phyloP scores from a whole-genome alignment of 2,797 vertebrate genomes.

The Falco naumanni region DNA sequence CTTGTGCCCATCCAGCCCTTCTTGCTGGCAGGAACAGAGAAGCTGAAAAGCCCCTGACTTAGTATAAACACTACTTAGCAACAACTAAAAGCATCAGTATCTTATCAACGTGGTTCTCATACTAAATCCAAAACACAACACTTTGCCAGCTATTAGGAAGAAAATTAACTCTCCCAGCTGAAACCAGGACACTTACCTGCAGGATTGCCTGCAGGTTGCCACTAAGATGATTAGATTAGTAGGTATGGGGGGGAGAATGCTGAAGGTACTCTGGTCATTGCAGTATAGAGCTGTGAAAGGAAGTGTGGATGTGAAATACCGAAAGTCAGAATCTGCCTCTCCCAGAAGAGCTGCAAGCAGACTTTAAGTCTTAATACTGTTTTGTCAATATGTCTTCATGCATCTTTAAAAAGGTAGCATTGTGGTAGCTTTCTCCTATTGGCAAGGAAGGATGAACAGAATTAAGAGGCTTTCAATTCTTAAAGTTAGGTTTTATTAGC shows the following conservation, averaged over 20 bases:
- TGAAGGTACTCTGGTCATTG: neutral
- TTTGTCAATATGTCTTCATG: neutral
- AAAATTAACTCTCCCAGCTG: too few relatives aligned
- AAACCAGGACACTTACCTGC: neutral
- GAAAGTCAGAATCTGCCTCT: neutral
- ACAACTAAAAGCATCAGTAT: too few relatives aligned
- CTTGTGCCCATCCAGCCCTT: too few relatives aligned
- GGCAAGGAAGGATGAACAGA: neutral
- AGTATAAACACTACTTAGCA: too few relatives aligned
- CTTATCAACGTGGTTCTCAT: too few relatives aligned
- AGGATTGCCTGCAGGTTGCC: neutral
- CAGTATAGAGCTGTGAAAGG: neutral
- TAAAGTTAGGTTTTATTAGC: neutral
- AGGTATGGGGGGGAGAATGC: neutral
- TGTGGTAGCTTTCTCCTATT: neutral
- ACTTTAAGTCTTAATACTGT: neutral
- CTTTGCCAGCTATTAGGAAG: too few relatives aligned
- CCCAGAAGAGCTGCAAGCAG: neutral
- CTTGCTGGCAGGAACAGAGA: too few relatives aligned
- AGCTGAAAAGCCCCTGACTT: too few relatives aligned
- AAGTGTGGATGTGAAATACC: neutral
- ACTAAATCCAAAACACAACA: too few relatives aligned
- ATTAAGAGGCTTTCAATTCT: neutral
- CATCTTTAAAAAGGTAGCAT: neutral
- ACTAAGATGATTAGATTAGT: neutral